Evolutionary conservation across 2,797 vertebrate species (phyloP).

Genomic region (Lithobates sylvaticus): DNA sequence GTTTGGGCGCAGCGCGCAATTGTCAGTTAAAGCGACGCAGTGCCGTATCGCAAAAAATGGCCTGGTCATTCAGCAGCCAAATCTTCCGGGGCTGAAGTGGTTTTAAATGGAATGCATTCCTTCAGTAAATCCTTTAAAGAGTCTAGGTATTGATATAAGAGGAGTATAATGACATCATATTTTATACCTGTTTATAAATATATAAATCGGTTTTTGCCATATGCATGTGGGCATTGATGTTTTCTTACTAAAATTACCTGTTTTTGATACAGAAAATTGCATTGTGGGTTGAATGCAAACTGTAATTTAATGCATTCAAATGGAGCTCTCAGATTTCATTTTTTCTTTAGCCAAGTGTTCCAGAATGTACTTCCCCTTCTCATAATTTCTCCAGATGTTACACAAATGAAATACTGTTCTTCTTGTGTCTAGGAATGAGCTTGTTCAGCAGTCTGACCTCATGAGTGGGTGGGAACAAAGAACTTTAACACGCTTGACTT

Average conservation of each 20-base stretch:
- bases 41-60: too few species aligned
- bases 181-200: too few species aligned
- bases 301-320: slow-evolving; percentile 29
- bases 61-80: too few species aligned
- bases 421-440: slow-evolving; percentile 51
- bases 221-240: not conserved
- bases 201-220: too few species aligned
- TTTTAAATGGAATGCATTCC: too few species aligned
- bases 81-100: too few species aligned
- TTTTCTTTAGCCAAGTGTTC: slow-evolving; percentile 38
- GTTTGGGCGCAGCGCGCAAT: too few species aligned
- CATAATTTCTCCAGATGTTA: slow-evolving; percentile 61
- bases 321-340: slow-evolving; percentile 42
- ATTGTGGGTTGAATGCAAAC: not conserved
- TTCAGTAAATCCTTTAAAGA: too few species aligned
- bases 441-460: slow-evolving; percentile 62
- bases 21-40: too few species aligned
- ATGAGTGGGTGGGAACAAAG: slow-evolving; percentile 62
- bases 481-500: slow-evolving; percentile 46
- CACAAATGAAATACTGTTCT: slow-evolving; percentile 63
- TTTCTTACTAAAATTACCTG: not conserved
- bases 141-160: too few species aligned
- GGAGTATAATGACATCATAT: too few species aligned
- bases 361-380: slow-evolving; percentile 58
- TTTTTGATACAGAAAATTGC: not conserved